Evolutionary conservation across 2,888 invertebrate genomes (phyloP).

Genomic region (Apantesis nais): DNA sequence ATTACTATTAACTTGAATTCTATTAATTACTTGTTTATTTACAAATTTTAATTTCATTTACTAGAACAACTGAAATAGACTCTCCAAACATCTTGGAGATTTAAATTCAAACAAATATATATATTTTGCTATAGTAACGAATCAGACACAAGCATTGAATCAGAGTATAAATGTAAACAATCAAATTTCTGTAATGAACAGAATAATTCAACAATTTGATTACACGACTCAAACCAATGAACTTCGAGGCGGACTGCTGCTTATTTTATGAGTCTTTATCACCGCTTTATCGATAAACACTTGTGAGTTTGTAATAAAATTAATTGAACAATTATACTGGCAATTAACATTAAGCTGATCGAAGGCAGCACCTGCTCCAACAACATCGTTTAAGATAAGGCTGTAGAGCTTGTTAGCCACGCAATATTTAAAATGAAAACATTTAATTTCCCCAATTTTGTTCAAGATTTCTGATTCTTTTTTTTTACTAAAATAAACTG

Average conservation of each 20-base stretch:
- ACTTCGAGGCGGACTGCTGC: slow-evolving; percentile 28
- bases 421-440: neutral
- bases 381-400: neutral
- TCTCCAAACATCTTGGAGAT: neutral
- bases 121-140: slow-evolving; percentile 20
- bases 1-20: too few species aligned
- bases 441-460: neutral
- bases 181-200: slow-evolving; percentile 49
- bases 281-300: slow-evolving; percentile 32
- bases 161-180: slow-evolving; percentile 38
- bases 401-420: neutral
- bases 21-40: too few species aligned
- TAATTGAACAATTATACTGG: slow-evolving; percentile 26
- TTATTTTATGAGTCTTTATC: slow-evolving; percentile 52
- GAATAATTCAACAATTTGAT: slow-evolving; percentile 51
- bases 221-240: slow-evolving; percentile 35
- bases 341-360: neutral
- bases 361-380: neutral
- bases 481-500: neutral
- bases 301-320: slow-evolving; percentile 30
- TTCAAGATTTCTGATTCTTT: neutral
- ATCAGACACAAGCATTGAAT: slow-evolving; percentile 29
- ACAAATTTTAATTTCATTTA: neutral
- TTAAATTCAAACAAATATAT: slow-evolving; percentile 8
- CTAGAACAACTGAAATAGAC: neutral